Evolutionary conservation across 2,113 vertebrate genomes (phyloP), one percentile per base, ranked within the genome.

Genomic region (Andinoacara biseriatus): DNA sequence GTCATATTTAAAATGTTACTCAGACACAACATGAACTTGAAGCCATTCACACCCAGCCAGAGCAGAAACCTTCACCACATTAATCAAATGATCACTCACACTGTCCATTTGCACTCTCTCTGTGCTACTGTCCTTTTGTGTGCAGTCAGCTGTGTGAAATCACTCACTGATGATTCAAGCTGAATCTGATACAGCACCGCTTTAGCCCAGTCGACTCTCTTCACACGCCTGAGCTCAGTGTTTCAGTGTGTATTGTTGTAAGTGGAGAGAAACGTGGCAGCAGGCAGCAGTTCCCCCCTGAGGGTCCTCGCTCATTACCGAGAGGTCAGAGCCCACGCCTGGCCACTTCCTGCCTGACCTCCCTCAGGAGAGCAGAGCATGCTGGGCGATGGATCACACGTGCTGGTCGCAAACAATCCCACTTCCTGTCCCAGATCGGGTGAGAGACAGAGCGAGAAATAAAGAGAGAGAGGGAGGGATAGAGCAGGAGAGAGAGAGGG

Each of bases 261-360:
- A 74, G 62, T 9, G 26, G 46, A 78, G 58, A 60, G 54, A 81
- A 93, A 90, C 74, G 76, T 86, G 94, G 87, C 89, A 33, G 91
- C 75, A 83, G 81, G 80, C 88, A 83, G 81, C 81, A 69, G 46
- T 74, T 76, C 81, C 86, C 87, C 80, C 88, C 83, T 31, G 84
- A 90, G 87, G 89, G 82, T 85, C 75, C 76, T 88, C 15, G 63
- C 92, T 94, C 91, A 90, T 95, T 94, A 94, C 91, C 91, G 90
- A 92, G 91, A 92, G 94, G 94, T 94, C 94, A 94, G 65, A 93
- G 91, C 92, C 92, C 91, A 92, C 78, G 90, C 90, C 87, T 91
- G 84, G 86, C 87, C 92, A 93, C 91, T 94, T 95, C 94, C 94
- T 95, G 92, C 86, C 88, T 86, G 90, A 92, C 90, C 93, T 90